A percentile compares a stretch with the other conserved stretches of the same genome.
Conservation (phyloP, 2,113 vertebrate genomes). For the Osmerus eperlanus region DNA sequence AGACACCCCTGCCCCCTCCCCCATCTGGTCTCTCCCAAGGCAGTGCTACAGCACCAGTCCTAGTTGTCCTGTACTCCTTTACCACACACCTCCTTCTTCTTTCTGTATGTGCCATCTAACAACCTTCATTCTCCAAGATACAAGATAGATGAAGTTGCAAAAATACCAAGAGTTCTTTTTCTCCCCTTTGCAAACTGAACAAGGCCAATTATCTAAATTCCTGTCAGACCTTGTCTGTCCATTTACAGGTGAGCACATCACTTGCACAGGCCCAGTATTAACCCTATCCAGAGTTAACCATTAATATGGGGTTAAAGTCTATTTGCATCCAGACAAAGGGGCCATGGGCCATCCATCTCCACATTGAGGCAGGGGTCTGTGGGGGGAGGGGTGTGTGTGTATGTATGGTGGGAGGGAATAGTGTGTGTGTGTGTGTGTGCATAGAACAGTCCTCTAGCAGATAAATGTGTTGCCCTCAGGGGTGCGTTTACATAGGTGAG, state of each 20-base stretch:
- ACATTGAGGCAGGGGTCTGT: slow-evolving; percentile 54
- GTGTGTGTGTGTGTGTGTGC: slow-evolving; percentile 9
- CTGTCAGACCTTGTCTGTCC: slow-evolving; percentile 30
- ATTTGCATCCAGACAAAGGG: slow-evolving; percentile 79
- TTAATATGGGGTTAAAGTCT: slow-evolving; percentile 76
- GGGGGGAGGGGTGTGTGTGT: slow-evolving; percentile 16
- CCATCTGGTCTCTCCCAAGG: slow-evolving; percentile 9
- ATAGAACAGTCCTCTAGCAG: slow-evolving; percentile 66
- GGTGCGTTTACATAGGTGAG: slow-evolving; percentile 78
- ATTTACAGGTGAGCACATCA: slow-evolving; percentile 52
- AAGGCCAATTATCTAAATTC: slow-evolving; percentile 21
- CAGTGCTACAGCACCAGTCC: not conserved
- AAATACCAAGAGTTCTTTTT: not conserved
- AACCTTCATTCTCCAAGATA: slow-evolving; percentile 30
- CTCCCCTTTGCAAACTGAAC: slow-evolving; percentile 5
- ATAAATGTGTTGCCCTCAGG: slow-evolving; percentile 76
- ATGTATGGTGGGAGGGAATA: not conserved
- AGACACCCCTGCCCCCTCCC: slow-evolving; percentile 14
- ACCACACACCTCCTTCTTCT: no score
- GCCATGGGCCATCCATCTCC: slow-evolving; percentile 72
- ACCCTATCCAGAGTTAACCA: slow-evolving; percentile 71
- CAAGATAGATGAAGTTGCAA: no score
- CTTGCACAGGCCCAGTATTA: slow-evolving; percentile 60
- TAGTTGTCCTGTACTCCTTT: no score
- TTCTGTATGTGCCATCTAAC: no score